phyloP scores from a whole-genome alignment of 2,888 invertebrate genomes.

The Brachyptera putata region DNA sequence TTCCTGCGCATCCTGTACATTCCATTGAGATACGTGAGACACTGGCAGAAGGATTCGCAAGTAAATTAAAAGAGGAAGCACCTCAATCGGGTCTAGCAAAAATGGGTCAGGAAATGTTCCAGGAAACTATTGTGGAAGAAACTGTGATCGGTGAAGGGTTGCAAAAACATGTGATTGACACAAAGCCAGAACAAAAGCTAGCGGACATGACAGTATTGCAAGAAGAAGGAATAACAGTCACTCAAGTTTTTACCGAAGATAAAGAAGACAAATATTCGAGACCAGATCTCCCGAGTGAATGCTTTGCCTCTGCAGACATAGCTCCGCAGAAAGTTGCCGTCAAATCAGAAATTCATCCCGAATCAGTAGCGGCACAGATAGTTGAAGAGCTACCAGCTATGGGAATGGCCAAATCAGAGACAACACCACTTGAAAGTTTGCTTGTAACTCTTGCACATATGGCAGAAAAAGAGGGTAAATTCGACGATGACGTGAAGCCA shows the following conservation, averaged over 20 bases:
- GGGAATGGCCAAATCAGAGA: slow-evolving; percentile 33
- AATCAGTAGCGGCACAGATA: slow-evolving; percentile 43
- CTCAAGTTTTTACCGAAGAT: slow-evolving; percentile 49
- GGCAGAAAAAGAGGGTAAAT: slow-evolving; percentile 34
- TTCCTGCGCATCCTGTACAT: slow-evolving; percentile 50
- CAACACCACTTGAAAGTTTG: slow-evolving; percentile 37
- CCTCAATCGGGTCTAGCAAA: slow-evolving; percentile 47
- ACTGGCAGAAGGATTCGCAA: slow-evolving; percentile 46
- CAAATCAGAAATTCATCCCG: slow-evolving; percentile 48
- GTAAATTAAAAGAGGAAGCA: slow-evolving; percentile 45
- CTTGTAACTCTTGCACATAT: slow-evolving; percentile 36
- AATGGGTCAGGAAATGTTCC: slow-evolving; percentile 44
- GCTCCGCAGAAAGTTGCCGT: slow-evolving; percentile 49
- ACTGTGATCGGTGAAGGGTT: slow-evolving; percentile 54
- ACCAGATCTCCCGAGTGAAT: slow-evolving; percentile 42
- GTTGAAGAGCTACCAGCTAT: slow-evolving; percentile 39
- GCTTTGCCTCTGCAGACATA: slow-evolving; percentile 47
- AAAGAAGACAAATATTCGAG: slow-evolving; percentile 48
- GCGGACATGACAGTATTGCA: slow-evolving; percentile 46
- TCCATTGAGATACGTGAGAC: slow-evolving; percentile 51
- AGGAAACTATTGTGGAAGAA: slow-evolving; percentile 52
- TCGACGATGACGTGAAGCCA: slow-evolving; percentile 40
- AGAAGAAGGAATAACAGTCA: slow-evolving; percentile 48
- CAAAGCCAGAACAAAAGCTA: slow-evolving; percentile 43
- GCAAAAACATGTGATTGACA: slow-evolving; percentile 44